Evolutionary conservation across 1,140 invertebrate species (phyloP), one percentile per base, ranked within the genome.

Genomic region (Bombus huntii): DNA sequence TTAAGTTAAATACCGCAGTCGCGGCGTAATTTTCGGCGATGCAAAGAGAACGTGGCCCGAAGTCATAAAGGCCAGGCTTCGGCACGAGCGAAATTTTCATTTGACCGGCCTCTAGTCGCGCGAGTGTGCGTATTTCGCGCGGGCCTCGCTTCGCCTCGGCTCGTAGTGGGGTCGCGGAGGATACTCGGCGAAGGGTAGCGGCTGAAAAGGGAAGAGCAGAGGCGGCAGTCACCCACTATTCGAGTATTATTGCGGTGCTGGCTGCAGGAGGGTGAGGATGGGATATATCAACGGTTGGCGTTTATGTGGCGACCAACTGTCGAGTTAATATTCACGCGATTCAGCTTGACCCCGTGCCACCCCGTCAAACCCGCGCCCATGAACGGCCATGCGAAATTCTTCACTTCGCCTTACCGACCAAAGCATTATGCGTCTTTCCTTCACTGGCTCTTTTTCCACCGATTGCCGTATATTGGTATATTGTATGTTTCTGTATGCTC

Each of bases 231-330:
- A 72, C 76, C 83, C 80, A 79, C 66, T 80, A 85, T 90, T 81
- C 74, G 90, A 89, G 90, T 89, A 91, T 91, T 90, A 91, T 90
- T 90, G 85, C 89, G 87, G 79, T 83, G 83, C 85, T 81, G 81
- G 83, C 70, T 59, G 62, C 44, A 34, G 72, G 66, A 80, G 89
- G 84, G 73, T 85, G 82, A 88, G 83, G 79, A 70, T 31, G 34
- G 88, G 82, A 92, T 92, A 92, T 92, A 92, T 92, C 91, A 92
- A 88, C 85, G 86, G 89, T 92, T 92, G 91, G 89, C 91, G 88
- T 92, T 92, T 92, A 92, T 92, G 91, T 91, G 91, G 91, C 89
- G 91, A 92, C 91, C 91, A 92, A 92, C 91, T 92, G 91, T 92
- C 91, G 91, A 92, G 91, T 92, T 92, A 92, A 92, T 92, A 92